Conservation (phyloP, 2,797 vertebrate genomes). For the Pampus argenteus region DNA sequence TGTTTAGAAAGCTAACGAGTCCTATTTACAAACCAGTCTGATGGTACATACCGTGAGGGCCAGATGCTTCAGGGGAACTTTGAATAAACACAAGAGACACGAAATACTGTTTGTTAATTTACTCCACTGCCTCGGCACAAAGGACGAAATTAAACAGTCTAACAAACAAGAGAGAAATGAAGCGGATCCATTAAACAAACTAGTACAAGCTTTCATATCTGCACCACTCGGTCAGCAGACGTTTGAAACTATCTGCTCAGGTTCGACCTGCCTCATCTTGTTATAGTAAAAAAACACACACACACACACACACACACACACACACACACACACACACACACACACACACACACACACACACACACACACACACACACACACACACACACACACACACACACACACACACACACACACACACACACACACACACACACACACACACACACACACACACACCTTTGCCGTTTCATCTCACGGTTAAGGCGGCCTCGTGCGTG, state of each 20-base stretch:
- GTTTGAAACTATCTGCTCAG: slow-evolving; percentile 40
- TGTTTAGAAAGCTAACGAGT: slow-evolving; percentile 13
- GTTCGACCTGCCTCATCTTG: slow-evolving; percentile 73
- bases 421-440: slow-evolving; percentile 58
- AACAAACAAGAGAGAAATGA: slow-evolving; percentile 2
- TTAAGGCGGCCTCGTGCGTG: slow-evolving; percentile 36
- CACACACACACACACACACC: slow-evolving; percentile 60
- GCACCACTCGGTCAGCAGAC: slow-evolving; percentile 27
- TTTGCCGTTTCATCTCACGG: slow-evolving; percentile 24
- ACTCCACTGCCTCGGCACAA: slow-evolving; percentile 6
- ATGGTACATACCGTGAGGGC: neutral
- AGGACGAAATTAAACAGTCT: slow-evolving; percentile 21
- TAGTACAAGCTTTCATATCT: slow-evolving; percentile 16
- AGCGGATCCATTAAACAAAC: neutral
- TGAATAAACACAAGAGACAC: slow-evolving; percentile 25
- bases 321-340: slow-evolving; percentile 59
- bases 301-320: slow-evolving; percentile 58
- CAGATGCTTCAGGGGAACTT: slow-evolving; percentile 19
- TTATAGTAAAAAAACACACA: slow-evolving; percentile 45
- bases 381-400: slow-evolving; percentile 59
- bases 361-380: slow-evolving; percentile 58
- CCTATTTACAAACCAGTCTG: slow-evolving; percentile 26
- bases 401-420: slow-evolving; percentile 60
- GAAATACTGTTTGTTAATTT: slow-evolving; percentile 28
- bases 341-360: slow-evolving; percentile 60